phyloP scores from a whole-genome alignment of 2,888 invertebrate species.

The Drosophila anomalata region DNA sequence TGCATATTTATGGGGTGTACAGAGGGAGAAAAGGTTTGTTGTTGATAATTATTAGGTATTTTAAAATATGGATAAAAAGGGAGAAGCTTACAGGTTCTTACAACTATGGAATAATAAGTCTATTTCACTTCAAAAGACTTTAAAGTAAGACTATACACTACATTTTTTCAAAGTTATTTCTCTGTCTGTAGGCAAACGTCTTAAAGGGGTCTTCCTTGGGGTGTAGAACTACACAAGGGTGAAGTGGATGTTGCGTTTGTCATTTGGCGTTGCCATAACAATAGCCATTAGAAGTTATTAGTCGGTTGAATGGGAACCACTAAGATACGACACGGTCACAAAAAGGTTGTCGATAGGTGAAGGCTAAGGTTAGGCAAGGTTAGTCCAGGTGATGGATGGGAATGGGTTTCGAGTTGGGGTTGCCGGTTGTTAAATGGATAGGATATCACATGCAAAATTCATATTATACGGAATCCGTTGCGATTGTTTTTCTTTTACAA shows the following conservation, averaged over 20 bases:
- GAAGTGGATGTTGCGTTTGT: constrained; percentile 33
- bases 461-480: constrained; percentile 13
- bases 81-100: background rate
- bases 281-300: constrained; percentile 59
- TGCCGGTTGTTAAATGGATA: background rate
- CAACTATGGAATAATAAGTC: background rate
- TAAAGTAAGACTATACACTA: too few species aligned
- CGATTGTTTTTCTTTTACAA: constrained; percentile 11
- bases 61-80: background rate
- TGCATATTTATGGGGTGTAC: constrained; percentile 53
- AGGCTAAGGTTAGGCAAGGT: constrained; percentile 51
- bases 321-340: constrained; percentile 21
- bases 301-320: constrained; percentile 43
- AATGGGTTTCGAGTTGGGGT: background rate
- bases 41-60: background rate
- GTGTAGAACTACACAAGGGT: constrained; percentile 1
- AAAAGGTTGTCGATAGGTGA: constrained; percentile 33
- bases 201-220: background rate
- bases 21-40: background rate
- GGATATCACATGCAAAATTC: constrained; percentile 26
- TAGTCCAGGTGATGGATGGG: constrained; percentile 14
- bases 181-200: background rate
- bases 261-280: constrained; percentile 34
- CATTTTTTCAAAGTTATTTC: background rate
- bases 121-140: too few species aligned